Evolutionary conservation across 2,113 vertebrate species (phyloP).

Genomic region (Pluvialis apricaria): DNA sequence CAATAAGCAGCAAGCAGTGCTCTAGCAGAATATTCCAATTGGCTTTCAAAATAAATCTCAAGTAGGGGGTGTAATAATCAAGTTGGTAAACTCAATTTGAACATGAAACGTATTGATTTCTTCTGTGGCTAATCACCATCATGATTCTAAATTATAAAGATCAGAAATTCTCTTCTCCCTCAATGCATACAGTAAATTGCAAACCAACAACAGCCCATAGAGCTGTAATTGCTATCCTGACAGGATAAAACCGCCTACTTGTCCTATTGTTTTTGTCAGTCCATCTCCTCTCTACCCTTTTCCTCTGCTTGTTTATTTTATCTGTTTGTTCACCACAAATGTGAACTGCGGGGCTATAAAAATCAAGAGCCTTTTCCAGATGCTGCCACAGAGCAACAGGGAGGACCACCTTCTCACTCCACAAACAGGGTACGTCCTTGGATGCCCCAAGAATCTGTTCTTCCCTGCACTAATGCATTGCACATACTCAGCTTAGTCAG

Average conservation of each 20-base stretch:
- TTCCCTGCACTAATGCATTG: neutral
- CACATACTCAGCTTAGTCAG: neutral
- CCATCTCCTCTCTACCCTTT: neutral
- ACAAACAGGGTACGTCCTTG: neutral
- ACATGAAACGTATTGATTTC: conserved; percentile 57
- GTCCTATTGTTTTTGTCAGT: conserved; percentile 6
- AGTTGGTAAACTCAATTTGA: conserved; percentile 64
- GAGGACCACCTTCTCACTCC: neutral
- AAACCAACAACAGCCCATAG: conserved; percentile 27
- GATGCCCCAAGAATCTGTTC: neutral
- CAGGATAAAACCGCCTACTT: conserved; percentile 20
- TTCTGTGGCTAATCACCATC: conserved; percentile 59
- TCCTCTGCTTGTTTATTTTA: neutral
- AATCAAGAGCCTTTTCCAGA: neutral
- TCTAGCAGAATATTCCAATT: conserved; percentile 42
- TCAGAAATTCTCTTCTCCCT: conserved; percentile 51
- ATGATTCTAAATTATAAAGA: conserved; percentile 63
- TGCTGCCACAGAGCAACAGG: neutral
- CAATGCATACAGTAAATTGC: conserved; percentile 54
- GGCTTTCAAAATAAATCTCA: conserved; percentile 57
- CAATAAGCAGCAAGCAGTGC: conserved; percentile 17
- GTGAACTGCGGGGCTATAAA: neutral
- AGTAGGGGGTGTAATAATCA: conserved; percentile 61
- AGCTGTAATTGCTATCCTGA: conserved; percentile 38
- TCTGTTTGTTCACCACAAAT: neutral